Conservation (phyloP, 37 sponge, comb jelly and placozoan species). For the Sycon ciliatum region DNA sequence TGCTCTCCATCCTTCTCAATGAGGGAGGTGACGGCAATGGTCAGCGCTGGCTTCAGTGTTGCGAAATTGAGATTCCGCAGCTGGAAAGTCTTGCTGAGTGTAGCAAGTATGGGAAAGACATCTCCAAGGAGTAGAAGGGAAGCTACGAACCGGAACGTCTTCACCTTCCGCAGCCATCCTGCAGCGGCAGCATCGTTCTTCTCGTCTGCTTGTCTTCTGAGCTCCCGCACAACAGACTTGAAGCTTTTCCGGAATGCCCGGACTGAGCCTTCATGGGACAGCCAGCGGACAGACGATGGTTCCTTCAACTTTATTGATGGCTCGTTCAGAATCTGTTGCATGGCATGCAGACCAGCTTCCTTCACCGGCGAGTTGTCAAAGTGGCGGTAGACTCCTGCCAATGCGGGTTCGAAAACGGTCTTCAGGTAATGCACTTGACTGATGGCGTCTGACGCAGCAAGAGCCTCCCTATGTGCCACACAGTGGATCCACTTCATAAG, state of each 20-base stretch:
- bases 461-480: neutral
- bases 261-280: neutral
- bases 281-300: constrained; percentile 1
- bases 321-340: constrained; percentile 2
- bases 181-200: neutral
- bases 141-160: neutral
- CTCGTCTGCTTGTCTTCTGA: neutral
- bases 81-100: neutral
- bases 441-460: neutral
- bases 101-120: neutral
- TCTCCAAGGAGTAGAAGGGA: neutral
- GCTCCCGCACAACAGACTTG: neutral
- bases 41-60: neutral
- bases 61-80: neutral
- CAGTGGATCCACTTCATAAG: neutral
- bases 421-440: constrained; percentile 2
- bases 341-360: constrained; percentile 1
- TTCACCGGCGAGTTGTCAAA: constrained; percentile 1
- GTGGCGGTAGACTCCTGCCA: neutral
- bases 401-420: neutral
- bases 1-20: no score
- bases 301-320: neutral
- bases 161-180: neutral
- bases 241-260: neutral
- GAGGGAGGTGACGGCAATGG: neutral